phyloP scores from a whole-genome alignment of 2,888 invertebrate species.

The Acanthopleura granulata region DNA sequence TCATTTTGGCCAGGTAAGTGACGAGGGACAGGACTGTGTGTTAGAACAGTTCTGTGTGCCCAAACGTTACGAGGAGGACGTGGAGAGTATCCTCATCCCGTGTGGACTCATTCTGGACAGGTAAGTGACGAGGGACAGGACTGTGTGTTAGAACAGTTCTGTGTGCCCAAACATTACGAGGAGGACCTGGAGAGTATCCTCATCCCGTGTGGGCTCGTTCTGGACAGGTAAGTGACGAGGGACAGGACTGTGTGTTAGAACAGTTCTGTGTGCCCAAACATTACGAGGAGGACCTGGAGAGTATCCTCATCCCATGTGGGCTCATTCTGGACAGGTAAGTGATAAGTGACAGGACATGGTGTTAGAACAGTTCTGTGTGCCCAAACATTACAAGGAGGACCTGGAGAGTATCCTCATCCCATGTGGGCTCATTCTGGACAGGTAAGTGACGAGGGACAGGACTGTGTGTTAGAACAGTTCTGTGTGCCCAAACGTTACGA shows the following conservation, averaged over 20 bases:
- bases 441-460: too few species aligned
- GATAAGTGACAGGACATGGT: too few species aligned
- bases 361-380: too few species aligned
- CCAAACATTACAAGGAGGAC: too few species aligned
- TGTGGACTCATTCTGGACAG: slow-evolving; percentile 73
- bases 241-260: slow-evolving; percentile 53
- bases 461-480: too few species aligned
- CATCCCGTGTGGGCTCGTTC: neutral
- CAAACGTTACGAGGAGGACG: slow-evolving; percentile 72
- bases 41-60: slow-evolving; percentile 72
- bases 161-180: too few species aligned
- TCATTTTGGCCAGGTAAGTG: slow-evolving; percentile 63
- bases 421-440: too few species aligned
- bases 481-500: too few species aligned
- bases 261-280: slow-evolving; percentile 73
- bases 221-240: slow-evolving; percentile 68
- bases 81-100: slow-evolving; percentile 72
- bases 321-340: slow-evolving; percentile 72
- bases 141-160: too few species aligned
- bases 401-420: too few species aligned
- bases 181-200: too few species aligned
- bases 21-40: slow-evolving; percentile 53
- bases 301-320: slow-evolving; percentile 73
- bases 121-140: slow-evolving; percentile 40
- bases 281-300: slow-evolving; percentile 72